Evolutionary conservation across 2,797 vertebrate species (phyloP).

Genomic region (Sebastes alutus): DNA sequence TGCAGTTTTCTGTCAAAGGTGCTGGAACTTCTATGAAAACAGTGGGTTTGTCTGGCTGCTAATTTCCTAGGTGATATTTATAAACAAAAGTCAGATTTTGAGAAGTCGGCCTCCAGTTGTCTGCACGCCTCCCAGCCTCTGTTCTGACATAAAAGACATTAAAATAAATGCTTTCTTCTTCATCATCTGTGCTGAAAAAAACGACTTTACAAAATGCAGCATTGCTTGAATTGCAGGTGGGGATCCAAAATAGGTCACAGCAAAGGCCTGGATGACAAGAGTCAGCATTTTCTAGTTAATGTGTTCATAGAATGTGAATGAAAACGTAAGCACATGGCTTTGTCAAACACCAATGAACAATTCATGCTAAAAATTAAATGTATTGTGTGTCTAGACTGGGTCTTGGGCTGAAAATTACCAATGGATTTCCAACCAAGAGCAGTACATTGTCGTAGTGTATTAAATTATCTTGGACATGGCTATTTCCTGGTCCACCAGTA

Average conservation of each 20-base stretch:
- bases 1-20: constrained; percentile 28
- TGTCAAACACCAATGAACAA: constrained; percentile 5
- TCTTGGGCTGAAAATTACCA: background rate
- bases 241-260: constrained; percentile 51
- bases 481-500: background rate
- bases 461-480: background rate
- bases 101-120: constrained; percentile 2
- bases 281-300: constrained; percentile 14
- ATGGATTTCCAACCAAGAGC: background rate
- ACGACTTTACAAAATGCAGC: constrained; percentile 24
- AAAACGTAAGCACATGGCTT: background rate
- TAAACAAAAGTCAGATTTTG: constrained; percentile 18
- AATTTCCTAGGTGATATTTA: constrained; percentile 21
- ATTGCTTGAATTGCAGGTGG: constrained; percentile 18
- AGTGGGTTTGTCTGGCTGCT: constrained; percentile 19
- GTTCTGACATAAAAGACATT: constrained; percentile 14
- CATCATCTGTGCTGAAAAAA: constrained; percentile 6
- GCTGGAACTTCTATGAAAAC: constrained; percentile 20
- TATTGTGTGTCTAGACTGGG: background rate
- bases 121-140: background rate
- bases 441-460: background rate
- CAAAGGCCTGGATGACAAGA: constrained; percentile 5
- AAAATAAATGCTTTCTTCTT: background rate
- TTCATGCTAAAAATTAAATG: background rate
- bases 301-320: constrained; percentile 2